phyloP scores from a whole-genome alignment of 1,140 invertebrate genomes.

The Augochlora pura region DNA sequence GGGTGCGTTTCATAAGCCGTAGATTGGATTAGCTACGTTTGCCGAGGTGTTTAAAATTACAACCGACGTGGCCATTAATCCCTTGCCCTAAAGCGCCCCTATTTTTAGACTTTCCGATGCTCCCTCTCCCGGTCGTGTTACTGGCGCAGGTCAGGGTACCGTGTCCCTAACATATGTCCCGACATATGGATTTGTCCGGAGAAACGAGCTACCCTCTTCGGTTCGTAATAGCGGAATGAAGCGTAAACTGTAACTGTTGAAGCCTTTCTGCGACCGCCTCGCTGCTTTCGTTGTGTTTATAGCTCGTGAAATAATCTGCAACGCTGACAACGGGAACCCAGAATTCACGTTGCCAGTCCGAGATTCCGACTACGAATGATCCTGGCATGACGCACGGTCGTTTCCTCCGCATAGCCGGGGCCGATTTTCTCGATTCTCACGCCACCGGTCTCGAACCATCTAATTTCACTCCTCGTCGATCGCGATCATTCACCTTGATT shows the following conservation, averaged over 20 bases:
- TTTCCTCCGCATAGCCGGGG: not conserved
- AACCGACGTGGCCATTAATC: conserved; percentile 52
- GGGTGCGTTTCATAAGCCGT: conserved; percentile 36
- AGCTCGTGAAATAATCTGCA: too few relatives aligned
- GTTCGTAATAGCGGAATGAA: not conserved
- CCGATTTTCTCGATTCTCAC: conserved; percentile 26
- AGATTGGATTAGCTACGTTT: conserved; percentile 58
- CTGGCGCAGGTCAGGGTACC: conserved; percentile 61
- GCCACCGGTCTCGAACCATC: conserved; percentile 3
- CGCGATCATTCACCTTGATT: conserved; percentile 12
- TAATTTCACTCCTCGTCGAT: conserved; percentile 20
- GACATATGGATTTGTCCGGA: conserved; percentile 47
- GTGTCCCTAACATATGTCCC: conserved; percentile 55
- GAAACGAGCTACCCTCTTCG: conserved; percentile 20
- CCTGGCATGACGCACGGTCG: not conserved
- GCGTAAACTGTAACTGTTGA: not conserved
- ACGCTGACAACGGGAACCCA: not conserved
- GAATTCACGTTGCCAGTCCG: too few relatives aligned
- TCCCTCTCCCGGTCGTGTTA: conserved; percentile 27
- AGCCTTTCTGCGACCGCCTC: conserved; percentile 6
- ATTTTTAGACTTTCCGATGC: conserved; percentile 49
- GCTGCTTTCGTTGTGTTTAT: too few relatives aligned
- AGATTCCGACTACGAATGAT: not conserved
- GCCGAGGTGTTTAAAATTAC: conserved; percentile 59
- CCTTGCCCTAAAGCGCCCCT: conserved; percentile 51